Evolutionary conservation across 2,797 vertebrate species (phyloP).

Genomic region (Morus bassanus): DNA sequence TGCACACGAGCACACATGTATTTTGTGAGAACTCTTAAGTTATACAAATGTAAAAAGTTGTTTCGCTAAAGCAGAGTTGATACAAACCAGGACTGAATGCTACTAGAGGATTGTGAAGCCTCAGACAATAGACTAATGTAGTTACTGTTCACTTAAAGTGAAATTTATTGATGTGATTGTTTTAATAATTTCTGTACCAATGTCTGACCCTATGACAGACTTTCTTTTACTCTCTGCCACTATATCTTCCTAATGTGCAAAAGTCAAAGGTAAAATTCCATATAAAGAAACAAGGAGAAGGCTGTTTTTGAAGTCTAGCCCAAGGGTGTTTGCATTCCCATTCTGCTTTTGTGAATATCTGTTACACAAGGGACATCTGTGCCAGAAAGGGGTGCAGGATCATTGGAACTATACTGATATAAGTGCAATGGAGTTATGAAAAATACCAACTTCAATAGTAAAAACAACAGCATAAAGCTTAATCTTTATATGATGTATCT

Average conservation of each 20-base stretch:
- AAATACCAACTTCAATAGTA: neutral
- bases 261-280: neutral
- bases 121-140: neutral
- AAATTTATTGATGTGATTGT: neutral
- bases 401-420: neutral
- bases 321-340: neutral
- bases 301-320: neutral
- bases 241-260: neutral
- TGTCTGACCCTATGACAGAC: neutral
- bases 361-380: neutral
- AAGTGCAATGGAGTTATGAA: neutral
- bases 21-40: neutral
- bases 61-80: neutral
- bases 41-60: neutral
- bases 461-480: neutral
- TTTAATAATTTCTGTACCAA: neutral
- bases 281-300: neutral
- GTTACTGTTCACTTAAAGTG: neutral
- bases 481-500: neutral
- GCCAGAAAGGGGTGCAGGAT: neutral
- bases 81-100: neutral
- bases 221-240: neutral
- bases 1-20: fast-evolving
- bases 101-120: neutral
- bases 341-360: neutral